Evolutionary conservation across 2,797 vertebrate genomes (phyloP).

Genomic region (Amphiprion clarkii): DNA sequence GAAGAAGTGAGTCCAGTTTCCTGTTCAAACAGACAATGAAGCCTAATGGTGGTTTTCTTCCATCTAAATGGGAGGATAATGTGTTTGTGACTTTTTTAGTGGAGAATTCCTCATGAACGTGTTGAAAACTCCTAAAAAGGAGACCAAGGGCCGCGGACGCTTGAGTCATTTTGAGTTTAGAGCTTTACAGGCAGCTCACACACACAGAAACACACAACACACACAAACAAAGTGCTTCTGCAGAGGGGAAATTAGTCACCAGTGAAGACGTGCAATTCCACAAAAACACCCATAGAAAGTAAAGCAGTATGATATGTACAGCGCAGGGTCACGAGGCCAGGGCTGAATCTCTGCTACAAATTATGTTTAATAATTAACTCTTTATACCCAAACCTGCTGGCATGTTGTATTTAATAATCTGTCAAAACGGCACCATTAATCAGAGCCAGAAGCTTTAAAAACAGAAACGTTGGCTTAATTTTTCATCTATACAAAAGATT

Average conservation of each 20-base stretch:
- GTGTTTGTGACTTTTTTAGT: neutral
- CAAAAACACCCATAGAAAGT: neutral
- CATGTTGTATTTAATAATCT: too few relatives aligned
- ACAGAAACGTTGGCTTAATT: too few relatives aligned
- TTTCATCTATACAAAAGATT: too few relatives aligned
- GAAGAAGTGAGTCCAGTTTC: conserved; percentile 10
- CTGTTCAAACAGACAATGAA: conserved; percentile 6
- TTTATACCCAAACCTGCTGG: too few relatives aligned
- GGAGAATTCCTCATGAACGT: conserved; percentile 11
- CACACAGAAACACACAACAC: neutral
- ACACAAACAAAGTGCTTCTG: neutral
- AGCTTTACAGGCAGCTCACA: conserved; percentile 15
- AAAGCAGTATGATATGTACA: neutral
- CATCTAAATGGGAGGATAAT: conserved; percentile 3
- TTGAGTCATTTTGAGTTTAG: conserved; percentile 21
- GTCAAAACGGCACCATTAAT: too few relatives aligned
- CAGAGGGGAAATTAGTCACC: conserved; percentile 19
- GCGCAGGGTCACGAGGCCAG: neutral
- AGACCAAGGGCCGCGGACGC: neutral
- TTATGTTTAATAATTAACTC: too few relatives aligned
- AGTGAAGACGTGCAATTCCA: conserved; percentile 25
- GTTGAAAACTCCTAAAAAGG: conserved; percentile 25
- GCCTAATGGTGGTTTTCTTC: neutral
- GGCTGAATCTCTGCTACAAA: too few relatives aligned
- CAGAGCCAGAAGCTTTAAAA: too few relatives aligned